Evolutionary conservation across 2,888 invertebrate genomes (phyloP).

Genomic region (Gryllus longicercus): DNA sequence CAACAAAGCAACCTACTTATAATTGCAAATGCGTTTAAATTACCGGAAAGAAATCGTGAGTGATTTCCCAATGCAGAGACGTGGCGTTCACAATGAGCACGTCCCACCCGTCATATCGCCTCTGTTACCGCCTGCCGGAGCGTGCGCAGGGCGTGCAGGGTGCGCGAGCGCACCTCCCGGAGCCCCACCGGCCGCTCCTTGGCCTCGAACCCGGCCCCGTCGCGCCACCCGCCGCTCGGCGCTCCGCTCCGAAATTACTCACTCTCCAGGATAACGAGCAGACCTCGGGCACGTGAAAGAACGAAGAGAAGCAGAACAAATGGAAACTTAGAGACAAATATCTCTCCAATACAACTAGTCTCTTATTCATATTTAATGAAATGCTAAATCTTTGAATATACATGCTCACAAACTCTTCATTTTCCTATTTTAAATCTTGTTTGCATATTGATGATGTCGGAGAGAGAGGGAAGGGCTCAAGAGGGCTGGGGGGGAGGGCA

Average conservation of each 20-base stretch:
- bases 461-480: slow-evolving; percentile 22
- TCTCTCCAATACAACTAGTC: slow-evolving; percentile 29
- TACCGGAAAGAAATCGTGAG: too few relatives aligned
- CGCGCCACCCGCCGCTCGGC: not conserved
- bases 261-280: not conserved
- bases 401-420: slow-evolving; percentile 38
- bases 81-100: too few relatives aligned
- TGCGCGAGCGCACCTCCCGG: too few relatives aligned
- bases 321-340: slow-evolving; percentile 17
- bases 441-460: slow-evolving; percentile 38
- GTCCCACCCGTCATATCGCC: too few relatives aligned
- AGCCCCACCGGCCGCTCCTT: too few relatives aligned
- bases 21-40: too few relatives aligned
- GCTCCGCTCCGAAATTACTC: not conserved
- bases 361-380: slow-evolving; percentile 36
- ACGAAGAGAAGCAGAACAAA: not conserved
- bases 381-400: slow-evolving; percentile 38
- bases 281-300: not conserved
- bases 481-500: slow-evolving; percentile 47
- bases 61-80: too few relatives aligned
- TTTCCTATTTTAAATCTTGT: slow-evolving; percentile 39
- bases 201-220: not conserved
- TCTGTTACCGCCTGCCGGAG: too few relatives aligned
- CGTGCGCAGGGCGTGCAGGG: too few relatives aligned
- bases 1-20: too few relatives aligned